Percentiles rank a stretch among this genome's conserved stretches.
Conservation (phyloP, 2,797 vertebrate genomes). For the Mastacembelus armatus region DNA sequence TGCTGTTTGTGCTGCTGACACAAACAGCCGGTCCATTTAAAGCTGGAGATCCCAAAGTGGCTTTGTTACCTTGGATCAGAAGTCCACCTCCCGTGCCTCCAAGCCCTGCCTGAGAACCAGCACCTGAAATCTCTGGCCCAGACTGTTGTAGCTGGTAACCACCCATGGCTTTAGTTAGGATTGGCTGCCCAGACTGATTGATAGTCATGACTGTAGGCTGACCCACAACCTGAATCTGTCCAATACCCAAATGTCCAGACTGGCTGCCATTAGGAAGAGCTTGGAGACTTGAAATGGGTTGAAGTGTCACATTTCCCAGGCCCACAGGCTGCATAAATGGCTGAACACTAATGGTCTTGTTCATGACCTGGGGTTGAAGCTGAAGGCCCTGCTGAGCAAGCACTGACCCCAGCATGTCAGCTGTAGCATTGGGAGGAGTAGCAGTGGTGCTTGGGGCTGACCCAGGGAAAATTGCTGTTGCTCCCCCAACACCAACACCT, state of each 20-base stretch:
- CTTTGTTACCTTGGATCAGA: slow-evolving; percentile 93
- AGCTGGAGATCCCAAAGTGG: slow-evolving; percentile 87
- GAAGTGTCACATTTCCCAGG: slow-evolving; percentile 94
- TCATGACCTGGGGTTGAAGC: slow-evolving; percentile 90
- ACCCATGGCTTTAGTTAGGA: slow-evolving; percentile 91
- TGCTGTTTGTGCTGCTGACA: slow-evolving; percentile 83
- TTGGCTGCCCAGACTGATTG: slow-evolving; percentile 90
- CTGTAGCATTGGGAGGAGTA: slow-evolving; percentile 76
- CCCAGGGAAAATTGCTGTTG: slow-evolving; percentile 88
- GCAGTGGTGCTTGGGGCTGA: slow-evolving; percentile 69
- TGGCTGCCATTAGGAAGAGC: slow-evolving; percentile 93
- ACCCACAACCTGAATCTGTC: slow-evolving; percentile 95
- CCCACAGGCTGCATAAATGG: slow-evolving; percentile 94
- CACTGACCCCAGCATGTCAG: slow-evolving; percentile 91
- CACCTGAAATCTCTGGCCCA: slow-evolving; percentile 82
- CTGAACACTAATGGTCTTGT: slow-evolving; percentile 95
- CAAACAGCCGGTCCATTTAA: slow-evolving; percentile 92
- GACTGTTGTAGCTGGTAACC: slow-evolving; percentile 91
- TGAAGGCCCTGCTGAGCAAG: slow-evolving; percentile 86
- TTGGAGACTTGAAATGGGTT: slow-evolving; percentile 93
- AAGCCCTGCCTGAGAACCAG: slow-evolving; percentile 79
- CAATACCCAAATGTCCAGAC: slow-evolving; percentile 90
- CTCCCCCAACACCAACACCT: slow-evolving; percentile 80
- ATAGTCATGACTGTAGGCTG: slow-evolving; percentile 98
- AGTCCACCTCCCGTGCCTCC: slow-evolving; percentile 85